Evolutionary conservation across 2,113 vertebrate species (phyloP).

Genomic region (Perca schrenkii): DNA sequence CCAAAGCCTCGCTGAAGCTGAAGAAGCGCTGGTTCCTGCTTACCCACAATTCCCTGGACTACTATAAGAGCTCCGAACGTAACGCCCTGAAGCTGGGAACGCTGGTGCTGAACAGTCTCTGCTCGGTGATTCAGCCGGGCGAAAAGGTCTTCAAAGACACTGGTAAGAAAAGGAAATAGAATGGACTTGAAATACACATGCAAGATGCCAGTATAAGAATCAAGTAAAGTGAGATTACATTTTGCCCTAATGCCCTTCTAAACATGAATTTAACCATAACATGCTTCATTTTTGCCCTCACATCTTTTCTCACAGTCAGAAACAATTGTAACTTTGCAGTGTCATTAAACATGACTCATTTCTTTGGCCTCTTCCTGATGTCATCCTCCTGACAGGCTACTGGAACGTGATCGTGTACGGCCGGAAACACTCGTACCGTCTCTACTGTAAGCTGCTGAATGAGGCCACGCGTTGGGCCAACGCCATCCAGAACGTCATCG

Average conservation of each 20-base stretch:
- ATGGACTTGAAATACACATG: too few relatives aligned
- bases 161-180: constrained; percentile 76
- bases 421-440: constrained; percentile 95
- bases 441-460: constrained; percentile 94
- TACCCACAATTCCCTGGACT: constrained; percentile 97
- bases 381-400: constrained; percentile 85
- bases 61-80: constrained; percentile 96
- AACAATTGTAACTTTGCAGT: not conserved
- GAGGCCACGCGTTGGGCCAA: constrained; percentile 94
- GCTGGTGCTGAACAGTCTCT: constrained; percentile 95
- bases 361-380: fast-evolving
- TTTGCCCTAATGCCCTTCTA: too few relatives aligned
- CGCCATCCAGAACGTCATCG: constrained; percentile 95
- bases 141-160: constrained; percentile 97
- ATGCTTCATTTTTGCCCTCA: not conserved
- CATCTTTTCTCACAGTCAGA: not conserved
- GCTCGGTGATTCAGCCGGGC: constrained; percentile 92
- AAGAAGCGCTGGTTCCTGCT: constrained; percentile 99
- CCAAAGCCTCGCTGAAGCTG: constrained; percentile 89
- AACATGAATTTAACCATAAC: too few relatives aligned
- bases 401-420: constrained; percentile 94
- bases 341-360: not conserved
- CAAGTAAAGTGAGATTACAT: too few relatives aligned
- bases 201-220: too few relatives aligned
- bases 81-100: constrained; percentile 93